Conservation (phyloP, 2,888 invertebrate species). For the Agrochola circellaris region DNA sequence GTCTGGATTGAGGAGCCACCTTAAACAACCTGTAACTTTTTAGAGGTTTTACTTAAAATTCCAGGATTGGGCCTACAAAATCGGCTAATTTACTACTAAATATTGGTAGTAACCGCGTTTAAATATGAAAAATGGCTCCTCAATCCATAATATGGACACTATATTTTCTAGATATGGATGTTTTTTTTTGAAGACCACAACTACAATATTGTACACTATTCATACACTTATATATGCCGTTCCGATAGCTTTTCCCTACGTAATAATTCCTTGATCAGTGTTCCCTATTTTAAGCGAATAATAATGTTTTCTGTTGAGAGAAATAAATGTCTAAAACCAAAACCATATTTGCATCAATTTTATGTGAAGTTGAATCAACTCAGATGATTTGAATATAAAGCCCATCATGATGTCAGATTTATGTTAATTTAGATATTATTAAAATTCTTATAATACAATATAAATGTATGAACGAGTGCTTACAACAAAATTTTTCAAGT, state of each 20-base stretch:
- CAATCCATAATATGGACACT: no score
- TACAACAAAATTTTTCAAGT: neutral
- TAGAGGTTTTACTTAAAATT: no score
- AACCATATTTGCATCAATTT: neutral
- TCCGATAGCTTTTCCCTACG: neutral
- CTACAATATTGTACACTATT: neutral
- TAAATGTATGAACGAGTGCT: neutral
- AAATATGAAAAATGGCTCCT: no score
- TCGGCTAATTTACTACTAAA: no score
- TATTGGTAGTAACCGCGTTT: no score
- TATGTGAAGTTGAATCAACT: constrained; percentile 15
- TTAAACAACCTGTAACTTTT: no score
- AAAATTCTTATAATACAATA: constrained; percentile 16
- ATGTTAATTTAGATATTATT: constrained; percentile 20
- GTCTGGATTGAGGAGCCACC: no score
- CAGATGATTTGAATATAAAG: constrained; percentile 21
- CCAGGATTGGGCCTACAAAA: no score
- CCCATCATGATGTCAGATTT: neutral
- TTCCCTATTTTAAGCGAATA: neutral
- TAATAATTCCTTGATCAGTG: neutral
- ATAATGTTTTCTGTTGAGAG: neutral
- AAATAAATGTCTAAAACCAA: neutral
- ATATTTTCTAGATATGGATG: neutral
- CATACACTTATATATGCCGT: no score
- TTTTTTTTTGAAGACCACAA: neutral